Conservation (phyloP, 2,888 invertebrate species). For the Mellilla xanthometata region DNA sequence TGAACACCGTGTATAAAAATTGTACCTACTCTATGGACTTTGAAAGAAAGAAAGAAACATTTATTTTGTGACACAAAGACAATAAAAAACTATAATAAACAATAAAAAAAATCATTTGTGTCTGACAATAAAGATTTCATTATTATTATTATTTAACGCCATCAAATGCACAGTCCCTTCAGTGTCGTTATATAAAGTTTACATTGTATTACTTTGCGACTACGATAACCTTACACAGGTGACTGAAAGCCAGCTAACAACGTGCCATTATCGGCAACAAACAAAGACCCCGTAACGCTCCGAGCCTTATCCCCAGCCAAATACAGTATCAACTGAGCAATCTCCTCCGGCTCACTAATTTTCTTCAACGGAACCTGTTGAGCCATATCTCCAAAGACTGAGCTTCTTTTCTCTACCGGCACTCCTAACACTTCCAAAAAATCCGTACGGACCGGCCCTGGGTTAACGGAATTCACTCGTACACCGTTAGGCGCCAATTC, state of each 20-base stretch:
- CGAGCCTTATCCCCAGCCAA: slow-evolving; percentile 39
- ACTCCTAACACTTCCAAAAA: slow-evolving; percentile 1
- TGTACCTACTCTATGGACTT: too few species aligned
- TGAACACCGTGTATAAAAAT: too few species aligned
- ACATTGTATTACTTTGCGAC: too few species aligned
- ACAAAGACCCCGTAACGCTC: slow-evolving; percentile 36
- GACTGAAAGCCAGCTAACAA: neutral
- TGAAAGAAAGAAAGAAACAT: too few species aligned
- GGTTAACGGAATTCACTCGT: slow-evolving; percentile 75
- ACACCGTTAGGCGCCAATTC: slow-evolving; percentile 88
- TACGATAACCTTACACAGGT: too few species aligned
- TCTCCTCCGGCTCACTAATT: slow-evolving; percentile 33
- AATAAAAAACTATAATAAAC: too few species aligned
- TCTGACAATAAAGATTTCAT: too few species aligned
- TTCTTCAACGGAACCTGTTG: neutral
- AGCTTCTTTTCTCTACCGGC: neutral
- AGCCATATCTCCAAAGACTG: neutral
- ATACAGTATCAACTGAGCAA: slow-evolving; percentile 39
- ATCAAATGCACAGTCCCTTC: too few species aligned
- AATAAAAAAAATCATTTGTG: too few species aligned
- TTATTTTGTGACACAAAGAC: too few species aligned
- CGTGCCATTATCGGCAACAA: slow-evolving; percentile 26
- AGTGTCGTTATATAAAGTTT: too few species aligned
- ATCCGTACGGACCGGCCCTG: slow-evolving; percentile 28
- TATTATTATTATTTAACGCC: too few species aligned